These are phyloP conservation scores for Petrocephalus sullivani DNA, from an alignment of 2,797 vertebrate species.

Conservation along the genomic window DNA sequence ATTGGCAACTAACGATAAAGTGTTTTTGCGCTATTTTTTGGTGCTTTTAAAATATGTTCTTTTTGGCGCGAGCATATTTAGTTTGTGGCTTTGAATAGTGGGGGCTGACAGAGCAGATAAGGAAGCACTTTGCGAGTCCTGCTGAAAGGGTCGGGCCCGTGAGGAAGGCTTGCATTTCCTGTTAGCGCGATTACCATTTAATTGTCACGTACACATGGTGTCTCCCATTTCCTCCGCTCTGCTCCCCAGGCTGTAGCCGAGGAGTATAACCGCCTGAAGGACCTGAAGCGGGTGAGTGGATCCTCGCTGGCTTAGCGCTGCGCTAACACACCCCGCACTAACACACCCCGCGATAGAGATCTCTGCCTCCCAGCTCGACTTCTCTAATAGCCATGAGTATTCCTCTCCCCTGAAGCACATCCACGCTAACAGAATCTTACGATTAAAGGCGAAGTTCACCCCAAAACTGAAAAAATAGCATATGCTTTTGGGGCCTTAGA, in stretches of 20 bases:
- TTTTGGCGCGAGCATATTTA: neutral
- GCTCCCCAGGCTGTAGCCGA: conserved; percentile 66
- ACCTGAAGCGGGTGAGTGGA: conserved; percentile 67
- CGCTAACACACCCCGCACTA: neutral
- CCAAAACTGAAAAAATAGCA: too few relatives aligned
- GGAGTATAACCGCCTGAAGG: conserved; percentile 75
- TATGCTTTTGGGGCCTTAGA: too few relatives aligned
- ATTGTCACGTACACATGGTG: too few relatives aligned
- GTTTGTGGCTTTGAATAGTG: neutral
- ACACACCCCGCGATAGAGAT: too few relatives aligned
- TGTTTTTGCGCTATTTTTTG: neutral
- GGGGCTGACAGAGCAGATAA: neutral
- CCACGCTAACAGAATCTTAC: neutral
- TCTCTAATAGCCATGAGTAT: neutral
- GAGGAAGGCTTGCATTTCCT: neutral
- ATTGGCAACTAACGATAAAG: neutral
- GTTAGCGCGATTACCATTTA: neutral
- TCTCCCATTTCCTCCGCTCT: neutral
- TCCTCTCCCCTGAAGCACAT: neutral
- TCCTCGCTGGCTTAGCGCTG: neutral
- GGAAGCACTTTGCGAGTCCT: neutral
- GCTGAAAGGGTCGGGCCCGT: neutral
- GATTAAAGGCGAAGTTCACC: neutral
- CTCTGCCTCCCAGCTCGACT: neutral
- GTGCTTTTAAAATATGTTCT: neutral